Evolutionary conservation across 2,888 invertebrate genomes (phyloP), one percentile per base, ranked within the genome.

Genomic region (Tolmerus cingulatus): DNA sequence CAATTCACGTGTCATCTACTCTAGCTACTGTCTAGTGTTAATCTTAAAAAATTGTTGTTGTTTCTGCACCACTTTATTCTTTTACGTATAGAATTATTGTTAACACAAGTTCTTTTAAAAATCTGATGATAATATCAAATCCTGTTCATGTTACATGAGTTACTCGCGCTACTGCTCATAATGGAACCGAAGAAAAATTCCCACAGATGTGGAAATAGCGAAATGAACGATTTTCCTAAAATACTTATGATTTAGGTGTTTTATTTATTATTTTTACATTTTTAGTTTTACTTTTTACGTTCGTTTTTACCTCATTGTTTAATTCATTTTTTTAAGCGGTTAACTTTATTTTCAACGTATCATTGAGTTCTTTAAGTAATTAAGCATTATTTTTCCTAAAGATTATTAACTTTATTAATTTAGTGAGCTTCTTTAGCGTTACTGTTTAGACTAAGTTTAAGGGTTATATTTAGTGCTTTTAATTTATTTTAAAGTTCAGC

Each of bases 51-150:
- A 85, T 85, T 85, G 85, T 85, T 85, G 85, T 85, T 85, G 74
- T 85, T 85, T 85, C 43, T 74, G 85, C 85, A 85, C 85, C 85
- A 85, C 85, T 74, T 85, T 85, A 85, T 85, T 85, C 85, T 85
- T 74, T 74, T 85, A 74, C 74, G 74, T 85, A 85, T 74, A 66
- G 40, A 74, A 74, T 74, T n/a, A 27, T 84, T 84, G 66, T 84
- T 84, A 66, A 66, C 74, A 74, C 30, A 74, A 74, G 30, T 74
- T 57, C 23, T 66, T 19, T 66, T 66, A 66, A 84, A 74, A 84
- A 84, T 74, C 82, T 51, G 19, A 34, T 27, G 84, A 87, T 86
- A 86, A 87, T 74, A 87, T 88, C 88, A 88, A 88, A 88, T 88
- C 88, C 88, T 78, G 74, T 87, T 86, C 57, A 55, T 87, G 78